Conservation (phyloP, 1,140 invertebrate genomes). For the Lasioglossum baleicum region DNA sequence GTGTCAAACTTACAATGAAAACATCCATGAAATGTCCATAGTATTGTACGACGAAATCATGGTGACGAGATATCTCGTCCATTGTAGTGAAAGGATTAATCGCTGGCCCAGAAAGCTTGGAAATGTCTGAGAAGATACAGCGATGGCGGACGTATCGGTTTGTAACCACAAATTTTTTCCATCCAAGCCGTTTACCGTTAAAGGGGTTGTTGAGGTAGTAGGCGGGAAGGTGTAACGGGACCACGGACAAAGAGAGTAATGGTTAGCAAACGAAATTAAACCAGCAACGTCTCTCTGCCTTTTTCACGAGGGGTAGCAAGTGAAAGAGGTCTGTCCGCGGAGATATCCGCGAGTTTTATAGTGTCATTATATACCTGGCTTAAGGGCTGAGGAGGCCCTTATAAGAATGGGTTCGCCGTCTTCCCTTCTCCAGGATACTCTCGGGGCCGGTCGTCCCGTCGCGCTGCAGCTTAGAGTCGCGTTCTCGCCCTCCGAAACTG, state of each 20-base stretch:
- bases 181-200: no score
- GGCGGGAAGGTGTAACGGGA: not conserved
- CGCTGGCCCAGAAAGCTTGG: no score
- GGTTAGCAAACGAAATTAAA: conserved; percentile 49
- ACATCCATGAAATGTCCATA: no score
- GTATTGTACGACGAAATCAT: no score
- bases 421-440: conserved; percentile 86
- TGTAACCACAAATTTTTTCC: no score
- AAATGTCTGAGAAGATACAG: no score
- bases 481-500: conserved; percentile 89
- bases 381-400: conserved; percentile 78
- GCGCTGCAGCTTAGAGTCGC: conserved; percentile 90
- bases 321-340: conserved; percentile 30
- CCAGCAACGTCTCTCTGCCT: conserved; percentile 15
- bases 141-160: no score
- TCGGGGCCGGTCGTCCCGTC: conserved; percentile 86
- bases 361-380: conserved; percentile 55
- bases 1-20: no score
- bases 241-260: conserved; percentile 30
- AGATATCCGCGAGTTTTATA: conserved; percentile 47
- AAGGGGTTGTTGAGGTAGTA: not conserved
- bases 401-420: conserved; percentile 86
- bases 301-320: not conserved
- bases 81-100: no score
- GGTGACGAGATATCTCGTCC: no score